A percentile compares a stretch with the other conserved stretches of the same genome.
Evolutionary conservation across 64 coral and sea anemone species (phyloP).

Genomic region (Montipora efflorescens): DNA sequence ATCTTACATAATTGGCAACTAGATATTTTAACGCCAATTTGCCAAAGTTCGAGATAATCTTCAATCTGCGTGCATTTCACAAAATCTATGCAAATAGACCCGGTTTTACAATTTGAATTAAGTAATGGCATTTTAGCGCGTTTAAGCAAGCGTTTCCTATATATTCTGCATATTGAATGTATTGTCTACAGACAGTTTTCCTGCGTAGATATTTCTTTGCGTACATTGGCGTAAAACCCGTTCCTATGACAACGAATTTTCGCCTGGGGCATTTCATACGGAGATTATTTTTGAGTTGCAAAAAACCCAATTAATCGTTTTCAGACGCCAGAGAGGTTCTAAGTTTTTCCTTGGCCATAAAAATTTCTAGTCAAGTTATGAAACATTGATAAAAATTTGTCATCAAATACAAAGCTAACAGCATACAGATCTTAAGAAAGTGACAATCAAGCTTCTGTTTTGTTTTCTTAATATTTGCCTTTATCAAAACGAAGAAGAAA

Average conservation of each 20-base stretch:
- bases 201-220: neutral
- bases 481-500: too few relatives aligned
- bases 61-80: too few relatives aligned
- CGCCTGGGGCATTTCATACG: neutral
- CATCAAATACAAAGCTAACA: too few relatives aligned
- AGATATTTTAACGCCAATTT: too few relatives aligned
- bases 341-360: too few relatives aligned
- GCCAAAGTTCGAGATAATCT: too few relatives aligned
- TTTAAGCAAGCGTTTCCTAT: neutral
- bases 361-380: too few relatives aligned
- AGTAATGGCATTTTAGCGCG: neutral
- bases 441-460: too few relatives aligned
- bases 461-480: too few relatives aligned
- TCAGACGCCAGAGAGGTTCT: neutral
- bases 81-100: neutral
- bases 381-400: too few relatives aligned
- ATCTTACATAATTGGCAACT: neutral
- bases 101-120: neutral
- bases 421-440: too few relatives aligned
- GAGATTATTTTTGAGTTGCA: too few relatives aligned
- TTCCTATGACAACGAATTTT: neutral
- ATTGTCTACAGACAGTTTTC: neutral
- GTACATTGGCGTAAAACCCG: neutral
- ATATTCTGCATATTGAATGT: neutral
- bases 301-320: neutral